phyloP scores from a whole-genome alignment of 1,140 invertebrate genomes.

The Hyposmocoma kahamanoa region DNA sequence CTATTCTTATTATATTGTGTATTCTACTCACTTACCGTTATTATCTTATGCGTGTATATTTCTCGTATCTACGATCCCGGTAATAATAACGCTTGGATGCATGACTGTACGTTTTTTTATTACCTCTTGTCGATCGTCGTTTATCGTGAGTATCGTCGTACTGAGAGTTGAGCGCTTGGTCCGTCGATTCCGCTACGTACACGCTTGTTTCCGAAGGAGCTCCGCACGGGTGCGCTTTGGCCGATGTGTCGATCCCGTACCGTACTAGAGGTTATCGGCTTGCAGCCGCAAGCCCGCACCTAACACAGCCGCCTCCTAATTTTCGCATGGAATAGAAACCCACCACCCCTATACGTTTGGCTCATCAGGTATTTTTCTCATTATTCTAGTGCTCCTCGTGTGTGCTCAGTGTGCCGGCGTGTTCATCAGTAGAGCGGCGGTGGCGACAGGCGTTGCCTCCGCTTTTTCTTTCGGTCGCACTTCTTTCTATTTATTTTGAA shows the following conservation, averaged over 20 bases:
- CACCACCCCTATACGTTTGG: constrained; percentile 69
- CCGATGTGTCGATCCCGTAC: constrained; percentile 62
- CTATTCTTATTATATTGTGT: constrained; percentile 68
- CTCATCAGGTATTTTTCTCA: constrained; percentile 71
- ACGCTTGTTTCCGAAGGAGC: constrained; percentile 67
- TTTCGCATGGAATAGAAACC: constrained; percentile 71
- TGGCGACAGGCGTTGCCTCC: constrained; percentile 38
- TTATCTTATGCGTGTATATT: constrained; percentile 76
- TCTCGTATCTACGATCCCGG: constrained; percentile 79
- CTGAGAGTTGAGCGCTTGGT: constrained; percentile 68
- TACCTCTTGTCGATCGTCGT: constrained; percentile 72
- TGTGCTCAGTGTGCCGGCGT: constrained; percentile 63
- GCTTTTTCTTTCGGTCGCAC: constrained; percentile 56
- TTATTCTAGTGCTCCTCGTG: constrained; percentile 66
- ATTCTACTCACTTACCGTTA: constrained; percentile 66
- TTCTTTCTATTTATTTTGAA: constrained; percentile 65
- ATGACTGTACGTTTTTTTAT: constrained; percentile 92
- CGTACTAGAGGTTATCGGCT: constrained; percentile 55
- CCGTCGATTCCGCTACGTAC: constrained; percentile 68
- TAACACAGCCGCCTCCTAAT: constrained; percentile 71
- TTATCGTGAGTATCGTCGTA: constrained; percentile 64
- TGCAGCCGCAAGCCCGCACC: constrained; percentile 64
- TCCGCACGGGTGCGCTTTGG: constrained; percentile 70
- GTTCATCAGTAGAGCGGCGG: constrained; percentile 47
- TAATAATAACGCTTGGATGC: constrained; percentile 92